phyloP scores from a whole-genome alignment of 2,797 vertebrate species.

The Novumbra hubbsi region DNA sequence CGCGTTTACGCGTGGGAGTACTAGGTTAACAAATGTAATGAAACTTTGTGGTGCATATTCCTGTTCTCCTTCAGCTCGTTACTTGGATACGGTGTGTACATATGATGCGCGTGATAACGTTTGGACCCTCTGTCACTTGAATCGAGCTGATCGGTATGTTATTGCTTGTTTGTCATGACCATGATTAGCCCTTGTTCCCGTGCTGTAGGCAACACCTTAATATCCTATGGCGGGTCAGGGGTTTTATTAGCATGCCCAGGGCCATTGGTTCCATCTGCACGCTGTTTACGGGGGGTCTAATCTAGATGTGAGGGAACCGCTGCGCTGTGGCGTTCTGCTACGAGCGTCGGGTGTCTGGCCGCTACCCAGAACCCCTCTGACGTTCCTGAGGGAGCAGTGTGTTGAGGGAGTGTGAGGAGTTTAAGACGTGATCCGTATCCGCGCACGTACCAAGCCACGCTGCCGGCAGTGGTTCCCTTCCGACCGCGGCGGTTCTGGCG shows the following conservation, averaged over 20 bases:
- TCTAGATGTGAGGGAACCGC: neutral
- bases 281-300: neutral
- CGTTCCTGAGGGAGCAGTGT: neutral
- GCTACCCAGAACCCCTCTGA: neutral
- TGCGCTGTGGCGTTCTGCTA: neutral
- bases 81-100: neutral
- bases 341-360: neutral
- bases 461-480: neutral
- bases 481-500: neutral
- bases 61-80: neutral
- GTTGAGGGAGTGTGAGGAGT: neutral
- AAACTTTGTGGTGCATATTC: neutral
- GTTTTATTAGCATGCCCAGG: neutral
- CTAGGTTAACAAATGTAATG: neutral
- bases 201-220: neutral
- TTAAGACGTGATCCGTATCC: no score
- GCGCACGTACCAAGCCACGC: neutral
- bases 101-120: no score
- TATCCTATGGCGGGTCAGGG: neutral
- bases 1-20: neutral
- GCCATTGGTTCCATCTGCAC: neutral
- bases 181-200: neutral
- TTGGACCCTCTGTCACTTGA: neutral
- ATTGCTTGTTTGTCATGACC: neutral
- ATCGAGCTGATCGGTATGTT: neutral